These are phyloP conservation scores for Oreochromis spilurus DNA, from an alignment of 2,113 vertebrate genomes.

Conservation along the genomic window DNA sequence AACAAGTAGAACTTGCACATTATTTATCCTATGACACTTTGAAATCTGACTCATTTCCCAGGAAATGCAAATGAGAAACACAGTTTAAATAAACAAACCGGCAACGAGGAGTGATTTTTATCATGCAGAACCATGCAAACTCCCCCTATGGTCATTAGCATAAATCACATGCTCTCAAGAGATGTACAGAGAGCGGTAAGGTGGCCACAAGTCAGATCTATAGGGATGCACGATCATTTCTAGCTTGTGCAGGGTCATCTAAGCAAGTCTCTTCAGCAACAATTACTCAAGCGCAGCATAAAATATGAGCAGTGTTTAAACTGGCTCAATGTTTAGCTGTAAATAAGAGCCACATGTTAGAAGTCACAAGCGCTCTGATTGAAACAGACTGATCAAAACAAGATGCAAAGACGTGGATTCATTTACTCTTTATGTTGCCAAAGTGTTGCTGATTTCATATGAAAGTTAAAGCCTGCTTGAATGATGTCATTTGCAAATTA, in stretches of 20 bases:
- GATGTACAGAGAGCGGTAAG: conserved; percentile 1
- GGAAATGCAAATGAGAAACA: not conserved
- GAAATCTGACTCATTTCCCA: not conserved
- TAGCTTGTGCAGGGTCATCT: not conserved
- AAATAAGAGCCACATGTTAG: not conserved
- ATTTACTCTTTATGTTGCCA: not conserved
- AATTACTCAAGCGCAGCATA: not conserved
- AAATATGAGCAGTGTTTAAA: conserved; percentile 8
- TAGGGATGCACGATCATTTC: conserved; percentile 5
- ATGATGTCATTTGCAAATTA: not conserved
- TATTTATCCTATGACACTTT: not conserved
- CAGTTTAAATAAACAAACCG: not conserved
- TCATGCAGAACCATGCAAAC: not conserved
- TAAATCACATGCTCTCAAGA: not conserved
- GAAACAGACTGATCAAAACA: not conserved
- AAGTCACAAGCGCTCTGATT: not conserved
- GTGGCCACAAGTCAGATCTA: conserved; percentile 12
- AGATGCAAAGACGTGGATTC: not conserved
- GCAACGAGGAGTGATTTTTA: not conserved
- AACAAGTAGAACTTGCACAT: not conserved
- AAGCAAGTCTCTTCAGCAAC: not conserved
- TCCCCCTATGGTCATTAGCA: not conserved
- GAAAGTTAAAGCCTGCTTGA: not conserved
- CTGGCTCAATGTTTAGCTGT: not conserved
- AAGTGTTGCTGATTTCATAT: not conserved